A percentile compares a stretch with the other conserved stretches of the same genome.
phyloP scores from a whole-genome alignment of 2,113 vertebrate genomes.

The Choloepus hoffmanni region DNA sequence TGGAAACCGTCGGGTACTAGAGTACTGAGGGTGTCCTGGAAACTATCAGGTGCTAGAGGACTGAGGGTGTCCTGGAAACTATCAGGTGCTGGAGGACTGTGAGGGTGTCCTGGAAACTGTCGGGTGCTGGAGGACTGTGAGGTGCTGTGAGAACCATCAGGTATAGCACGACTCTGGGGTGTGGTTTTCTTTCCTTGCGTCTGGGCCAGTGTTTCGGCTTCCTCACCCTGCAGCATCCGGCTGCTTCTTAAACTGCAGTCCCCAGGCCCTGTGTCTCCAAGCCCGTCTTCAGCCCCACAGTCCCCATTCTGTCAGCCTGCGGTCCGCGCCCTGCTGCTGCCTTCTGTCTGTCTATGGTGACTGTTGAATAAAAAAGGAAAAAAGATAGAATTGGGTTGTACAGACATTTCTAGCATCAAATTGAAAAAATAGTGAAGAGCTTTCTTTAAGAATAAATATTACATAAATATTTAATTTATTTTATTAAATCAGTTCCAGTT shows the following conservation, averaged over 20 bases:
- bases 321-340: background rate
- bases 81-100: background rate
- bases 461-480: background rate
- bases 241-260: background rate
- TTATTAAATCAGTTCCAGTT: background rate
- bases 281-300: background rate
- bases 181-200: background rate
- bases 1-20: background rate
- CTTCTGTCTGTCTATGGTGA: background rate
- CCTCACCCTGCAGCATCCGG: background rate
- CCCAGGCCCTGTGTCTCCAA: accelerated
- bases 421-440: background rate
- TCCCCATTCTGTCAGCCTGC: background rate
- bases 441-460: background rate
- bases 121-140: no score
- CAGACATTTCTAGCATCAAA: background rate
- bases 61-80: background rate
- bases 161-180: background rate
- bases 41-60: background rate
- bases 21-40: background rate
- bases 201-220: background rate
- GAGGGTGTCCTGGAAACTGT: background rate
- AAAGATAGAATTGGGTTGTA: background rate
- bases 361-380: background rate
- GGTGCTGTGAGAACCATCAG: background rate